phyloP scores from a whole-genome alignment of 2,888 invertebrate genomes.

The Horisme vitalbata region DNA sequence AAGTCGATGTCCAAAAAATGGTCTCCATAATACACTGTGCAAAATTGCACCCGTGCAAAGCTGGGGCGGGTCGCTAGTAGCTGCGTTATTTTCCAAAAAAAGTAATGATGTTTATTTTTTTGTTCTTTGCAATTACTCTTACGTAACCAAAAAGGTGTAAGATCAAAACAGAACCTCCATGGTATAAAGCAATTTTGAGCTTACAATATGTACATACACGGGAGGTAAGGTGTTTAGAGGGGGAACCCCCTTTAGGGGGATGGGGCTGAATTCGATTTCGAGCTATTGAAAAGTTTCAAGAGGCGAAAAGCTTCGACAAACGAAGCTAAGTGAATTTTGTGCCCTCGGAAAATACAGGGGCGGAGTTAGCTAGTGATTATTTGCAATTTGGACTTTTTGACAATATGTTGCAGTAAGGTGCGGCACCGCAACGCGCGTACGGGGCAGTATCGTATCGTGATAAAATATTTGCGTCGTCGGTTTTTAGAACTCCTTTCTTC shows the following conservation, averaged over 20 bases:
- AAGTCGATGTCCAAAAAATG: too few relatives aligned
- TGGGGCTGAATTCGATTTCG: conserved; percentile 76
- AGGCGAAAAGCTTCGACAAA: conserved; percentile 84
- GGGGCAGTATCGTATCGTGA: too few relatives aligned
- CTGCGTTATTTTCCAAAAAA: too few relatives aligned
- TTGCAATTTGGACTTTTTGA: too few relatives aligned
- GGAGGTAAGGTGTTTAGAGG: conserved; percentile 51
- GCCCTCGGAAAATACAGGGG: conserved; percentile 64
- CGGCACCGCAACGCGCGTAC: too few relatives aligned
- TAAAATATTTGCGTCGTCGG: too few relatives aligned
- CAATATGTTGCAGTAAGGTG: too few relatives aligned
- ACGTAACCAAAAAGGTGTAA: conserved; percentile 11
- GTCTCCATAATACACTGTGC: too few relatives aligned
- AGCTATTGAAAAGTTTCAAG: conserved; percentile 83
- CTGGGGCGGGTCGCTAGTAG: too few relatives aligned
- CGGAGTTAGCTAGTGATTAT: conserved; percentile 31
- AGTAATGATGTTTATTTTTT: too few relatives aligned
- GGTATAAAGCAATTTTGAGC: conserved; percentile 24
- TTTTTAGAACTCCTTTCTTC: too few relatives aligned
- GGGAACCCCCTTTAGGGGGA: conserved; percentile 39
- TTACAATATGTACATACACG: conserved; percentile 47
- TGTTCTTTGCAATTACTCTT: neutral
- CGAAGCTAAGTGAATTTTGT: conserved; percentile 83
- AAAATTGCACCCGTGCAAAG: too few relatives aligned
- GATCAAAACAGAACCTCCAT: conserved; percentile 8